Evolutionary conservation across 2,888 invertebrate species (phyloP).

Genomic region (Suillia variegata): DNA sequence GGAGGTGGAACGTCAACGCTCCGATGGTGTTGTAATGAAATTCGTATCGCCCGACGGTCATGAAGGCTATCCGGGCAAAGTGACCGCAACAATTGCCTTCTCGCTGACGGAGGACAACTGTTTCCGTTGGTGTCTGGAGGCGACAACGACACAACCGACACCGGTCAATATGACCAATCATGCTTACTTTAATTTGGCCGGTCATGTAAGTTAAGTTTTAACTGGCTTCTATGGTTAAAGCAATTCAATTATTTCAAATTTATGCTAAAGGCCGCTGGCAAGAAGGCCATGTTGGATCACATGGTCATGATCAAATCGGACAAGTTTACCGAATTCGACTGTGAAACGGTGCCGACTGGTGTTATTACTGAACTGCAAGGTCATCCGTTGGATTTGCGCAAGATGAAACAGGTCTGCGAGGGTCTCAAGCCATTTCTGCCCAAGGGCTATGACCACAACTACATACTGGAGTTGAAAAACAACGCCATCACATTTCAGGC

Average conservation of each 20-base stretch:
- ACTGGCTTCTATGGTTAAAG: not conserved
- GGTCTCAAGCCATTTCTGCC: conserved; percentile 70
- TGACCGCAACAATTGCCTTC: conserved; percentile 74
- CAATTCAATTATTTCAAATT: too few species aligned
- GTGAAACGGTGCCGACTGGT: conserved; percentile 76
- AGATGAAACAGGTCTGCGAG: conserved; percentile 68
- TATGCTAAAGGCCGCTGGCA: conserved; percentile 66
- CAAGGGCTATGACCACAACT: conserved; percentile 82
- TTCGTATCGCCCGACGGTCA: conserved; percentile 79
- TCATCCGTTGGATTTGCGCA: conserved; percentile 76
- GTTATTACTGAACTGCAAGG: conserved; percentile 70
- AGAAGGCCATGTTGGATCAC: conserved; percentile 71
- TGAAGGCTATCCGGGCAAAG: conserved; percentile 88
- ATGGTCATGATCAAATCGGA: conserved; percentile 76
- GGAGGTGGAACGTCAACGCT: conserved; percentile 58
- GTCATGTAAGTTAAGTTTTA: conserved; percentile 64
- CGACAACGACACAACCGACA: conserved; percentile 79
- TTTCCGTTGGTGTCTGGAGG: conserved; percentile 76
- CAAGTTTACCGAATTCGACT: conserved; percentile 73
- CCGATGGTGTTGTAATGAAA: conserved; percentile 69
- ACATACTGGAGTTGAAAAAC: conserved; percentile 65
- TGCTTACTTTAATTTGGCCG: conserved; percentile 88
- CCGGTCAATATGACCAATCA: conserved; percentile 86
- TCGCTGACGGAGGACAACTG: conserved; percentile 75
- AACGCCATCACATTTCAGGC: conserved; percentile 61